Percentiles rank a stretch among this genome's conserved stretches.
Evolutionary conservation across 2,888 invertebrate genomes (phyloP).

Genomic region (Tipula unca): DNA sequence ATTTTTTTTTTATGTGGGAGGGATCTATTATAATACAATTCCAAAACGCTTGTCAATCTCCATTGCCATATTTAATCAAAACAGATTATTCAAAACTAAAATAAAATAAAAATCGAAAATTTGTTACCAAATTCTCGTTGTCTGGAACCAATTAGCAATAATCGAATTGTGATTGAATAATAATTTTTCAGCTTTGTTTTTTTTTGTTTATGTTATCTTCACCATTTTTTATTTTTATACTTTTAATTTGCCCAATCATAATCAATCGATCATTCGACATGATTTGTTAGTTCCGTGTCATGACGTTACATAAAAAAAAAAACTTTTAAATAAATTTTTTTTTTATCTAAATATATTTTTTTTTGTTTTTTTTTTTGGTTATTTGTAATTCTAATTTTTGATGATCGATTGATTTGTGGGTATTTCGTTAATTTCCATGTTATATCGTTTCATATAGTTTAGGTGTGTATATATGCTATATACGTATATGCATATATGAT

Average conservation of each 20-base stretch:
- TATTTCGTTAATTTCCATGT: background rate
- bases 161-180: conserved; percentile 8
- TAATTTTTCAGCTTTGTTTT: background rate
- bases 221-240: background rate
- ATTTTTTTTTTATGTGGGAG: background rate
- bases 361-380: background rate
- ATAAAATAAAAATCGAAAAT: too few relatives aligned
- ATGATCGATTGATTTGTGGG: conserved; percentile 8
- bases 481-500: background rate
- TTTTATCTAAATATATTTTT: background rate
- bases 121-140: background rate
- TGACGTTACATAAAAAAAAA: background rate
- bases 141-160: conserved; percentile 14
- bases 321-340: background rate
- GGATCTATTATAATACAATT: background rate
- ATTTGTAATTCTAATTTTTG: conserved; percentile 9
- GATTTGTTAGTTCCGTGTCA: conserved; percentile 14
- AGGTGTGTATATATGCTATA: too few relatives aligned
- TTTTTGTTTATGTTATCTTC: background rate
- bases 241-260: background rate
- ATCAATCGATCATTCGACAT: background rate
- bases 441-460: background rate
- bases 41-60: background rate
- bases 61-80: background rate
- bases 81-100: background rate